Evolutionary conservation across 2,113 vertebrate genomes (phyloP).

Genomic region (Microtus richardsoni): DNA sequence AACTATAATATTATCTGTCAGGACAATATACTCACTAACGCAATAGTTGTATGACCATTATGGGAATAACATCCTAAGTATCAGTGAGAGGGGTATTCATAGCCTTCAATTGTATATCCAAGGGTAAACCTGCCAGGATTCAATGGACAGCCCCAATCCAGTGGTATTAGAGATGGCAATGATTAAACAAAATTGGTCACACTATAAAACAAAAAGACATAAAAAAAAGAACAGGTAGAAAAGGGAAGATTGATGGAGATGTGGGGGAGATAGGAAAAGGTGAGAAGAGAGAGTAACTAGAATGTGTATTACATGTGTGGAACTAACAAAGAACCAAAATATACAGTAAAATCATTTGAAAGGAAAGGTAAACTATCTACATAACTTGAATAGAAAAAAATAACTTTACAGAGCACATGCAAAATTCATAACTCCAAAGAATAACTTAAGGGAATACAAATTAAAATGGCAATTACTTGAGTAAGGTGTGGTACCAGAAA

Average conservation of each 20-base stretch:
- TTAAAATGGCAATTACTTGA: background rate
- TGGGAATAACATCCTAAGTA: no score
- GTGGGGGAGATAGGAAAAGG: no score
- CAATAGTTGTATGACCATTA: background rate
- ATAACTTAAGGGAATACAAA: background rate
- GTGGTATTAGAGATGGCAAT: background rate
- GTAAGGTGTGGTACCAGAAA: background rate
- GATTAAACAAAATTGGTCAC: background rate
- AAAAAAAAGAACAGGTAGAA: background rate
- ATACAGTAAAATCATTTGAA: background rate
- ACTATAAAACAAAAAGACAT: background rate
- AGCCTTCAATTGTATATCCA: background rate
- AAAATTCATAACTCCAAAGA: background rate
- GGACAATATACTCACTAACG: background rate
- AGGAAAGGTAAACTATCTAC: background rate
- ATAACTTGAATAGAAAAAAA: background rate
- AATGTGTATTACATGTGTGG: background rate
- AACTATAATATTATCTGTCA: background rate
- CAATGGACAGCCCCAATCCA: background rate
- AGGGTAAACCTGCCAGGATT: background rate
- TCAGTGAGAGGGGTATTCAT: no score
- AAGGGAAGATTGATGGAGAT: background rate
- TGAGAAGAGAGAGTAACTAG: background rate
- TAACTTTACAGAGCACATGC: background rate
- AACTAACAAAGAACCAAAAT: background rate